Evolutionary conservation across 92 coral and sea anemone genomes (phyloP), one percentile per base, ranked within the genome.

Genomic region (Porites rus): DNA sequence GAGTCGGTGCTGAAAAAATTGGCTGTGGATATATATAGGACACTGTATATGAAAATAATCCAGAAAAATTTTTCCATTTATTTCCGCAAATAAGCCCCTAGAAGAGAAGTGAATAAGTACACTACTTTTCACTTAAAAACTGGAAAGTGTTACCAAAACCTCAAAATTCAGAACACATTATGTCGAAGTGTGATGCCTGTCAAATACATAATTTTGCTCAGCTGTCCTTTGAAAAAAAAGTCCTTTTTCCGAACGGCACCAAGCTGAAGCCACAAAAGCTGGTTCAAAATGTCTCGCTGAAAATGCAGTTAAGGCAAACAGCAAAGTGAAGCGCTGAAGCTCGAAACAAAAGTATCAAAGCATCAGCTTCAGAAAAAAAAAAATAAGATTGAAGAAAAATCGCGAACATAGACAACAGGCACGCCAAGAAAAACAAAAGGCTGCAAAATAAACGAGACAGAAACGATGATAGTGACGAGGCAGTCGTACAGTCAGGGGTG

Each of bases 401-500:
- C 74, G 75, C 51, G 71, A 86, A 59, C 84, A 69, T 69, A 65
- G 83, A 31, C 72, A 78, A 66, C 77, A 86, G 60, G 21, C 69
- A 68, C 63, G 75, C 10, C 53, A 12, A 9, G 86, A 74, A 24
- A 87, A 87, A 65, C 72, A 51, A 60, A 67, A 72, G 51, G 79
- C 79, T 2, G 85, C 79, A 75, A 75, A 79, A 14, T 67, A 71
- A 79, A 61, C 51, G 80, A 72, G 90, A 87, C 85, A 24, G 80
- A 79, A 72, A 87, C 90, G 75, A 72, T 78, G 86, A 80, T 87
- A 25, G 84, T 75, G 56, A 87, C 90, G 21, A 54, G 75, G 68
- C 86, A 87, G 77, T 79, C 85, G 4, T 71, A 87, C 80, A 79
- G 24, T 18, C 85, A 87, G 78, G 80, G 79, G 18, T 58, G 71